Evolutionary conservation across 2,888 invertebrate genomes (phyloP), one percentile per base, ranked within the genome.

Genomic region (Athalia cordata): DNA sequence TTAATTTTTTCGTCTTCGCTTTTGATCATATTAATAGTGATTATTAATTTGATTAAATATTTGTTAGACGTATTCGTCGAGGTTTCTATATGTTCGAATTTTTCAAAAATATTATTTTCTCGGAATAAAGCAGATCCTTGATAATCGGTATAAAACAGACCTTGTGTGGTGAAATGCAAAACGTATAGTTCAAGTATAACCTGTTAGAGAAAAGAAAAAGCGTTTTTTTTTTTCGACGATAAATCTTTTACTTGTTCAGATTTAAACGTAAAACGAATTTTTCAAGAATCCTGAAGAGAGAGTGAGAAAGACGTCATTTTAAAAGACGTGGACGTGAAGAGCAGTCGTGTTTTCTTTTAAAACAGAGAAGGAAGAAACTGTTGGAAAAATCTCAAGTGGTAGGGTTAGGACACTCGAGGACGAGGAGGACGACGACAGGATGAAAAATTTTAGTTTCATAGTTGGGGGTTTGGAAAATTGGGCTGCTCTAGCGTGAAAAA

Each of bases 391-490:
- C n/a, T 29, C 29, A 29, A 29, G 29, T 29, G 29, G 29, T 29
- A 29, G 29, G 29, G 29, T 29, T 29, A 29, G 1, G 29, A 29
- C 29, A 29, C n/a, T 49, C 49, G 70, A 66, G n/a, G 77, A 78
- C 62, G 78, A 66, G n/a, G 77, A 78, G 59, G 78, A 64, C 82
- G 79, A 75, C 81, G 84, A 83, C 84, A 82, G 82, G 62, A 70
- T 83, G 85, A 84, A 84, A 87, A 87, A 87, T 86, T 86, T 83
- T 81, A 86, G 86, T 85, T 86, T 86, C 83, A 86, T 85, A 84
- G 83, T 82, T 80, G 83, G 78, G 55, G 72, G 72, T 72, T 82
- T 84, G 85, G 86, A 85, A 87, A 86, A 87, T 86, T 83, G 84
- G 82, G 78, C 47, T 61, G 78, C 72, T 57, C 52, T 66, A 79